Base-by-base conservation (phyloP, 2,797 vertebrate genomes). In the Adrianichthys oophorus region DNA sequence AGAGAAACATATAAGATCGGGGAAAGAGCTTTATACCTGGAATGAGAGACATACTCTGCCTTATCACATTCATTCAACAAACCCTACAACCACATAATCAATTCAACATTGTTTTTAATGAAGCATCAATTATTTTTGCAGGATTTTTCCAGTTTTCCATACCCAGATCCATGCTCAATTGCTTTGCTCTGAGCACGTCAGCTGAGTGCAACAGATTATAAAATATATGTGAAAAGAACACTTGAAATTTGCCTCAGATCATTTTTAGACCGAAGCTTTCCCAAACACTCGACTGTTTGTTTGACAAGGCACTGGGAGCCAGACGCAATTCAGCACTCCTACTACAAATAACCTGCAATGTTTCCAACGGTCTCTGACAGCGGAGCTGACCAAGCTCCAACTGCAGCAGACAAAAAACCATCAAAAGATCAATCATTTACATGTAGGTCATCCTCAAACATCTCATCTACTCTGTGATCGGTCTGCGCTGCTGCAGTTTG, bases 301-400 rank as follows among this genome's bases (percentile, higher is more conserved):
- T 72, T 70, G 78, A 70, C 56, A 41, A 37, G 23, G 41, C 21
- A 26, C 4, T 46, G 3, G 51, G 59, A 57, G 51, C n/a, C 17
- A 46, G 52, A 41, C 55, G 24, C 17, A 16, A 69, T 63, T 78
- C 66, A 69, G 45, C 29, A 15, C 52, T 52, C 15, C 44, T 52
- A 54, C 55, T 43, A 51, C 62, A 60, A 65, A 63, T 19, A 73
- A 60, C 18, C 48, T 19, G 37, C 55, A 49, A 56, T 45, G 52
- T 68, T 70, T 74, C 73, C 77, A 70, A 69, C 61, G 44, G 40
- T 47, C 50, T 42, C n/a, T 48, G 55, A 61, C 41, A 62, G 69
- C 59, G 19, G 44, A 63, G 47, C 60, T 21, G 48, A 67, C 60
- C 59, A 53, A 15, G 42, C 40, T 67, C 69, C 65, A 72, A 55